A percentile compares a stretch with the other conserved stretches of the same genome.
phyloP scores from a whole-genome alignment of 1,140 invertebrate genomes.

The Drosophila paulistorum region DNA sequence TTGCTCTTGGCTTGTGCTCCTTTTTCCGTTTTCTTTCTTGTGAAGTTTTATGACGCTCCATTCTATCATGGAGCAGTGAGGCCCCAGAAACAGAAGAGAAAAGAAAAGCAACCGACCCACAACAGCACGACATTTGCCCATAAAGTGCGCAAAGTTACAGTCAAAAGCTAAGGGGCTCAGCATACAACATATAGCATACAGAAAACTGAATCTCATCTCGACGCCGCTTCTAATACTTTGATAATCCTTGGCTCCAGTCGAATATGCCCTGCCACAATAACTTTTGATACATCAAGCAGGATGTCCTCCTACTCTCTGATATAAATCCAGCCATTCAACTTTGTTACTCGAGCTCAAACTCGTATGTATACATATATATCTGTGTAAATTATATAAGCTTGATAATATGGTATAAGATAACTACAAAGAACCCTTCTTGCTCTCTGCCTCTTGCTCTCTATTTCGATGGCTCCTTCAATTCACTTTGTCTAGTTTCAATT shows the following conservation, averaged over 20 bases:
- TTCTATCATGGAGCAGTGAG: slow-evolving; percentile 42
- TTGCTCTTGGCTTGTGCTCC: slow-evolving; percentile 24
- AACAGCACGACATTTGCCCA: slow-evolving; percentile 42
- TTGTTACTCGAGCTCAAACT: slow-evolving; percentile 74
- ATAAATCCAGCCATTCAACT: slow-evolving; percentile 66
- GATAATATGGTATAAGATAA: slow-evolving; percentile 75
- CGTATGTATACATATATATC: slow-evolving; percentile 36
- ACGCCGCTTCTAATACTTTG: slow-evolving; percentile 65
- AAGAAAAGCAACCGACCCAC: slow-evolving; percentile 31
- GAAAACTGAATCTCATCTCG: slow-evolving; percentile 22
- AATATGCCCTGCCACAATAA: slow-evolving; percentile 65
- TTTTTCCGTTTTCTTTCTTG: slow-evolving; percentile 43
- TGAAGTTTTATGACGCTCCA: slow-evolving; percentile 62
- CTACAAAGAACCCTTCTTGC: slow-evolving; percentile 23
- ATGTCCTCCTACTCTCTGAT: slow-evolving; percentile 2
- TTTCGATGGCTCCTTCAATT: slow-evolving; percentile 32
- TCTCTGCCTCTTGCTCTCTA: neutral
- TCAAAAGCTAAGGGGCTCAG: slow-evolving; percentile 45
- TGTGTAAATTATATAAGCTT: slow-evolving; percentile 71
- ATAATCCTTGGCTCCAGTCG: slow-evolving; percentile 68
- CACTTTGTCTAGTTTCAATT: slow-evolving; percentile 78
- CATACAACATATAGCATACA: slow-evolving; percentile 5
- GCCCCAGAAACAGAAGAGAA: slow-evolving; percentile 57
- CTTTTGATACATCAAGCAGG: slow-evolving; percentile 59
- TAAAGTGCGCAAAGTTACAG: slow-evolving; percentile 77